Evolutionary conservation across 1,140 invertebrate genomes (phyloP).

Genomic region (Marisa cornuarietis): DNA sequence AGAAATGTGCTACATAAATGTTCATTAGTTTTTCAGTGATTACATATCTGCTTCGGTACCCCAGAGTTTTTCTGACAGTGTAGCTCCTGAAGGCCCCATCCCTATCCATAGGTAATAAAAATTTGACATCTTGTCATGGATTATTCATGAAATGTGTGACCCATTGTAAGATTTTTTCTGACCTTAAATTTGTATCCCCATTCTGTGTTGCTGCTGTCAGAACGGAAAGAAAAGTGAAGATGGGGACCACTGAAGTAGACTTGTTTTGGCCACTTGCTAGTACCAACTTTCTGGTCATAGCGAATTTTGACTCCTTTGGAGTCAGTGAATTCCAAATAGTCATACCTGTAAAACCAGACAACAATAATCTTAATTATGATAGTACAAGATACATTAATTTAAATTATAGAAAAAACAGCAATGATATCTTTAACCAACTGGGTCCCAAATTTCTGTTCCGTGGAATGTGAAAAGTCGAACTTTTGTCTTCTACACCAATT

Average conservation of each 20-base stretch:
- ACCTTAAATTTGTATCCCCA: slow-evolving; percentile 66
- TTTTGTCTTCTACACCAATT: not conserved
- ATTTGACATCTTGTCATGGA: no score
- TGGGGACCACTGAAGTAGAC: slow-evolving; percentile 59
- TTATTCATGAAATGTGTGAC: no score
- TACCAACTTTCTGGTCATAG: slow-evolving; percentile 63
- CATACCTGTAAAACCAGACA: slow-evolving; percentile 50
- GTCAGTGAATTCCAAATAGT: slow-evolving; percentile 64
- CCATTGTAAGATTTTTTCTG: not conserved
- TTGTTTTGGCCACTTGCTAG: slow-evolving; percentile 59
- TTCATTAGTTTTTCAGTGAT: no score
- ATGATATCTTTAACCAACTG: not conserved
- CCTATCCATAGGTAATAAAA: no score
- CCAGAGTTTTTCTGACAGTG: no score
- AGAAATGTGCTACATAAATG: no score
- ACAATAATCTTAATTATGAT: not conserved
- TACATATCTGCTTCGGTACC: no score
- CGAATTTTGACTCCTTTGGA: slow-evolving; percentile 55
- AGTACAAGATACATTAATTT: not conserved
- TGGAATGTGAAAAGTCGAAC: not conserved
- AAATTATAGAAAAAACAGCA: not conserved
- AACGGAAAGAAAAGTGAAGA: slow-evolving; percentile 63
- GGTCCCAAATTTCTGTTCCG: not conserved
- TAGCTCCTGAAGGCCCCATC: no score
- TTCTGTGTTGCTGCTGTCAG: slow-evolving; percentile 64